Conservation (phyloP, 2,797 vertebrate species). For the Myiothlypis chrysogaster region DNA sequence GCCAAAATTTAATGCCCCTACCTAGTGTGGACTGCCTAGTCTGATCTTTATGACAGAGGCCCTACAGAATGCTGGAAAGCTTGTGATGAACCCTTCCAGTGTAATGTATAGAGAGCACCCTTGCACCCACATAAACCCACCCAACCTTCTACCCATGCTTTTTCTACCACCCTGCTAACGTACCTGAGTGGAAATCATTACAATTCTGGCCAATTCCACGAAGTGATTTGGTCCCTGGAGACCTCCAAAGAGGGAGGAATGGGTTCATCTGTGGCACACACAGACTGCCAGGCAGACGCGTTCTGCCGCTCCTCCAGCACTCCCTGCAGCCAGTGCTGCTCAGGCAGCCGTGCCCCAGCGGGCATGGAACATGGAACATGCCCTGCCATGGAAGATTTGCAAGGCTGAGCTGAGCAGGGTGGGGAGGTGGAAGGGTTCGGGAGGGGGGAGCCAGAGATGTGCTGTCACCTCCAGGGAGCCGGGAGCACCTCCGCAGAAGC, state of each 20-base stretch:
- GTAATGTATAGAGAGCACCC: background rate
- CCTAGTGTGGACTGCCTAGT: background rate
- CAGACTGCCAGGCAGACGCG: background rate
- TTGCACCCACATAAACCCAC: background rate
- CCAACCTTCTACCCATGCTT: background rate
- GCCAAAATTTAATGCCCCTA: background rate
- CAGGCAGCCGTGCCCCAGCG: background rate
- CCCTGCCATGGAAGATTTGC: background rate
- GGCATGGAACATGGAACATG: background rate
- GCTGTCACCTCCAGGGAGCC: background rate
- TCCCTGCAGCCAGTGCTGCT: background rate
- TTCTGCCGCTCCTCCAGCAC: background rate
- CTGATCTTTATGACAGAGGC: background rate
- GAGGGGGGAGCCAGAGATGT: background rate
- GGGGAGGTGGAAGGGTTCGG: background rate
- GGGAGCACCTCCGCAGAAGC: background rate
- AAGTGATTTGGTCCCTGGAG: background rate
- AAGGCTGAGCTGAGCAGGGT: background rate
- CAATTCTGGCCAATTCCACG: background rate
- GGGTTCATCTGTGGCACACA: accelerated
- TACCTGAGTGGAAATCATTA: background rate
- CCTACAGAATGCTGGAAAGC: background rate
- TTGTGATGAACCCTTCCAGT: background rate
- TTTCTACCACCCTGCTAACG: accelerated
- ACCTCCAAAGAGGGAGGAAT: background rate